Conservation (phyloP, 2,888 invertebrate species). For the Unio pictorum region DNA sequence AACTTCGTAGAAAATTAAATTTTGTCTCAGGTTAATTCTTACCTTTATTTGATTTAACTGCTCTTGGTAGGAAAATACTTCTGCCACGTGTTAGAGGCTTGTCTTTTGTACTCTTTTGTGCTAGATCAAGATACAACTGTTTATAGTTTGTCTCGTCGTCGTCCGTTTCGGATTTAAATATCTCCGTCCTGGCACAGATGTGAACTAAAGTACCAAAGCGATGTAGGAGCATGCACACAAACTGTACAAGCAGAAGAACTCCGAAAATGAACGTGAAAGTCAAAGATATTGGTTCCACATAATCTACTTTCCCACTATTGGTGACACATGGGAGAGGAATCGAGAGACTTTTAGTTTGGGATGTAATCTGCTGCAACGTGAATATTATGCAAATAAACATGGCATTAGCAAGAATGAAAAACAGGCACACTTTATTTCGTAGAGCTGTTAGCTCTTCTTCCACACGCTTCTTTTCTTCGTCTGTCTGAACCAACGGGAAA, state of each 20-base stretch:
- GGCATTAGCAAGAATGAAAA: conserved; percentile 97
- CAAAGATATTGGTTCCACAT: conserved; percentile 51
- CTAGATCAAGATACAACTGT: no score
- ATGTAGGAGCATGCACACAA: conserved; percentile 97
- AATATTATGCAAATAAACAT: conserved; percentile 98
- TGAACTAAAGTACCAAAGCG: conserved; percentile 97
- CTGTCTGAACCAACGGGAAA: conserved; percentile 92
- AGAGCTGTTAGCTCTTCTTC: conserved; percentile 83
- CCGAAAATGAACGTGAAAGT: conserved; percentile 55
- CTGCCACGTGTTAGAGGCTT: no score
- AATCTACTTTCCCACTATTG: neutral
- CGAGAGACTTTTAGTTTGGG: conserved; percentile 12
- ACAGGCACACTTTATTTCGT: conserved; percentile 80
- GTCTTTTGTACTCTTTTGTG: no score
- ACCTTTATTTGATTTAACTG: no score
- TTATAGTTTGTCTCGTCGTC: no score
- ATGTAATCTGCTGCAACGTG: conserved; percentile 90
- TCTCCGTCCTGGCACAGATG: conserved; percentile 89
- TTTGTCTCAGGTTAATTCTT: no score
- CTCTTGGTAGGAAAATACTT: no score
- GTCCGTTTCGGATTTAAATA: conserved; percentile 20
- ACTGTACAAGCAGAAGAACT: conserved; percentile 48
- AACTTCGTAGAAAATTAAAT: no score
- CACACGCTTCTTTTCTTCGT: conserved; percentile 76
- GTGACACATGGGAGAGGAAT: conserved; percentile 25